These are phyloP conservation scores for Chymomyza fuscimana DNA, from an alignment of 2,888 invertebrate genomes.

Conservation along the genomic window DNA sequence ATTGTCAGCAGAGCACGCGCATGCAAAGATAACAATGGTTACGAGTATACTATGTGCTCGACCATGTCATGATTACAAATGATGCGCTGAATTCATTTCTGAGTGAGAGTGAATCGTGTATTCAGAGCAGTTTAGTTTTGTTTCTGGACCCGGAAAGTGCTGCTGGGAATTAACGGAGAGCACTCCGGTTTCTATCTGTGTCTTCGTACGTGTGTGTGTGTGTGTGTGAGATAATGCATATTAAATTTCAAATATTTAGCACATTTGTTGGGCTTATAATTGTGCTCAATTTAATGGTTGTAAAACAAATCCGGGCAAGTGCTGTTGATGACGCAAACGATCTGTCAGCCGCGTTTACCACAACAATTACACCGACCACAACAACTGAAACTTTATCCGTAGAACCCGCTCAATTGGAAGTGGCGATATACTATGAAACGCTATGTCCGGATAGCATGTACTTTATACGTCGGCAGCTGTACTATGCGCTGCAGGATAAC, in stretches of 20 bases:
- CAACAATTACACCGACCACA: constrained; percentile 20
- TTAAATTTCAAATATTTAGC: constrained; percentile 18
- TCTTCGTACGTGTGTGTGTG: too few relatives aligned
- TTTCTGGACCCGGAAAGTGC: constrained; percentile 46
- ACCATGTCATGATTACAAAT: background rate
- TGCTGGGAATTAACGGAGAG: constrained; percentile 6
- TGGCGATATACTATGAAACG: constrained; percentile 77
- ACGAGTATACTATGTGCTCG: background rate
- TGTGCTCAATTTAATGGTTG: background rate
- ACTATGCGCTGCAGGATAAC: constrained; percentile 61
- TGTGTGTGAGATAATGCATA: constrained; percentile 29
- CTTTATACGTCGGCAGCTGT: constrained; percentile 71
- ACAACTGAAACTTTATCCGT: constrained; percentile 7
- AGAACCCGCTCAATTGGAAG: constrained; percentile 8
- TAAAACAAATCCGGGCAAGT: background rate
- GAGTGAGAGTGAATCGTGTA: background rate
- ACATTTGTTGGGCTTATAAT: constrained; percentile 5
- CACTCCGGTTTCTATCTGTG: background rate
- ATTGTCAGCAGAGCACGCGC: background rate
- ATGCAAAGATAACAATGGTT: background rate
- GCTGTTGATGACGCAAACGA: background rate
- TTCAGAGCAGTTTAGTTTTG: constrained; percentile 51
- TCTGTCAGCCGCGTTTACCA: background rate
- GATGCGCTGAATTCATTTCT: background rate
- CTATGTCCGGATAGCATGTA: constrained; percentile 76